phyloP scores from a whole-genome alignment of 2,113 vertebrate genomes.

The Acrocephalus arundinaceus region DNA sequence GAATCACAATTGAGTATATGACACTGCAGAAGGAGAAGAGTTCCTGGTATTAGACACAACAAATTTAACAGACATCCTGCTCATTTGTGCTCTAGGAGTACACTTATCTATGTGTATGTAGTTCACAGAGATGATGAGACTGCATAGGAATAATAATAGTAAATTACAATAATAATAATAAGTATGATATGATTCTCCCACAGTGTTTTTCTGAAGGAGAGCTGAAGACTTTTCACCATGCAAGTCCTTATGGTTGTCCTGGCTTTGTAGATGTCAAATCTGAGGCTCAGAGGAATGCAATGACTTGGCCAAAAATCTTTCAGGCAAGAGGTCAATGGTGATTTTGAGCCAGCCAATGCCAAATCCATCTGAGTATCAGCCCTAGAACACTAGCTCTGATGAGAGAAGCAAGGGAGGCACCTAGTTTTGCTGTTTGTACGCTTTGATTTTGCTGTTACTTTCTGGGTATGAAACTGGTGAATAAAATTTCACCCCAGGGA shows the following conservation, averaged over 20 bases:
- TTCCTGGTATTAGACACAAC: background rate
- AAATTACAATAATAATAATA: background rate
- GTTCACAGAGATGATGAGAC: background rate
- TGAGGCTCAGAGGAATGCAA: background rate
- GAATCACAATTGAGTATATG: constrained; percentile 78
- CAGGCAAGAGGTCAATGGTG: background rate
- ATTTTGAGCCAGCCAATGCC: background rate
- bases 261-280: background rate
- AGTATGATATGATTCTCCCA: background rate
- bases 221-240: background rate
- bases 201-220: background rate
- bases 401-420: background rate
- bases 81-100: background rate
- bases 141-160: background rate
- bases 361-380: background rate
- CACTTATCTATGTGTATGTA: background rate
- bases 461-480: background rate
- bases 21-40: constrained; percentile 25
- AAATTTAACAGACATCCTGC: background rate
- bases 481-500: background rate
- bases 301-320: background rate
- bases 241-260: background rate
- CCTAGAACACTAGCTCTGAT: background rate
- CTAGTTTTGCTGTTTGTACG: rapidly evolving
- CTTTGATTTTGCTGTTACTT: background rate